Conservation (phyloP, 2,113 vertebrate species). For the Chionomys nivalis region DNA sequence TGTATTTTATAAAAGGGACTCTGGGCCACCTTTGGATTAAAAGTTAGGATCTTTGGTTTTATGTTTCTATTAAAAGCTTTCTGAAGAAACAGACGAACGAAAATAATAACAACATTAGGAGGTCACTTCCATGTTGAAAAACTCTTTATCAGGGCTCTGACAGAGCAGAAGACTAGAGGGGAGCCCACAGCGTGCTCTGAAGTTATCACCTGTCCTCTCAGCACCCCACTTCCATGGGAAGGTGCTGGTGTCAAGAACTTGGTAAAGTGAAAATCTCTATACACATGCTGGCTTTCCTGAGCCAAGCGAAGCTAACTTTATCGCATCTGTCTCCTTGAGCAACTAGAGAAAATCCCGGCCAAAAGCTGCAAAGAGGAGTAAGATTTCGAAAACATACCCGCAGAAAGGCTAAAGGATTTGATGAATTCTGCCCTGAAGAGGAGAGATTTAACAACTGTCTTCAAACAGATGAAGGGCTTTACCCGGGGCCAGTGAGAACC, state of each 20-base stretch:
- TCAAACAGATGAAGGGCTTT: slow-evolving; percentile 42
- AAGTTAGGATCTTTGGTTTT: slow-evolving; percentile 46
- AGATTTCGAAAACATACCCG: slow-evolving; percentile 49
- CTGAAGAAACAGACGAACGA: background rate
- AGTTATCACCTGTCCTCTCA: background rate
- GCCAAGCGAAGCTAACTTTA: background rate
- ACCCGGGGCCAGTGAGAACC: background rate
- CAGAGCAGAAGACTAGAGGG: background rate
- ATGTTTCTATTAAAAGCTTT: slow-evolving; percentile 29
- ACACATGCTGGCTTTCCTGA: background rate
- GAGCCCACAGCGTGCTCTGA: background rate
- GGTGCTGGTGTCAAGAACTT: background rate
- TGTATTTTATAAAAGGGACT: background rate
- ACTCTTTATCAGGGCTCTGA: background rate
- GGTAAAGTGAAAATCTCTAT: background rate
- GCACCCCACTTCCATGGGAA: background rate
- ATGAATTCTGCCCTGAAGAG: slow-evolving; percentile 8
- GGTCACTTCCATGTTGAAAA: background rate
- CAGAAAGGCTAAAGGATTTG: slow-evolving; percentile 44
- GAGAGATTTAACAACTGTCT: slow-evolving; percentile 33
- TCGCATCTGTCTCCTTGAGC: slow-evolving; percentile 3
- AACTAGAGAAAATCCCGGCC: slow-evolving; percentile 9
- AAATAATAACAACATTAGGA: background rate
- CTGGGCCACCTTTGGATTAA: slow-evolving; percentile 14
- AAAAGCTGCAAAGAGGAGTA: background rate